Evolutionary conservation across 2,888 invertebrate species (phyloP).

Genomic region (Megamerina dolium): DNA sequence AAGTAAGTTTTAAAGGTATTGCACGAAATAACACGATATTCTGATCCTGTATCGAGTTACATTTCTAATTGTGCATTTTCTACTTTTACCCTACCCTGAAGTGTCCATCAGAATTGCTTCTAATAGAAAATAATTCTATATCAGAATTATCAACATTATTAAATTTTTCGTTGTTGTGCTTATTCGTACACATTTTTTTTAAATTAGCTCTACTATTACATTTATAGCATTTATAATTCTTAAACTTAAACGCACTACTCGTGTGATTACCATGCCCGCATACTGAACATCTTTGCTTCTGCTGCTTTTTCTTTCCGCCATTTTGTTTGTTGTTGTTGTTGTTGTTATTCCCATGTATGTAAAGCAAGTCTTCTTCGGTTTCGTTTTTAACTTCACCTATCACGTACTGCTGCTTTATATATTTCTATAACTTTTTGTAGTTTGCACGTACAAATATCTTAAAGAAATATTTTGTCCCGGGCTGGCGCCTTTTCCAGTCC

Average conservation of each 20-base stretch:
- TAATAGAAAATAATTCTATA: background rate
- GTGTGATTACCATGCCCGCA: too few relatives aligned
- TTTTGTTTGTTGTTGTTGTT: background rate
- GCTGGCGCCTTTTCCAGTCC: conserved; percentile 16
- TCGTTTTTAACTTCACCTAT: conserved; percentile 7
- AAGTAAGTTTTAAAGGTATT: conserved; percentile 1
- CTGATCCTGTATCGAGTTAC: too few relatives aligned
- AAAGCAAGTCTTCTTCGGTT: background rate
- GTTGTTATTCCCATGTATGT: background rate
- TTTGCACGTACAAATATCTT: conserved; percentile 8
- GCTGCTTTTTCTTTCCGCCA: too few relatives aligned
- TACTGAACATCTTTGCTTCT: too few relatives aligned
- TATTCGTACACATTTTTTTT: too few relatives aligned
- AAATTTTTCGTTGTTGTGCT: background rate
- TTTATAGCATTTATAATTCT: too few relatives aligned
- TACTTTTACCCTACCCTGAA: conserved; percentile 1
- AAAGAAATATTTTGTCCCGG: conserved; percentile 19
- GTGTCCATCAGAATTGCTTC: background rate
- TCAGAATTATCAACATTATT: conserved; percentile 1
- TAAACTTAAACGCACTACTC: too few relatives aligned
- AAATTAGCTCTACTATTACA: too few relatives aligned
- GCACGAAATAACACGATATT: too few relatives aligned
- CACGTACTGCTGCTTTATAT: conserved; percentile 16
- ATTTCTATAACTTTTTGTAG: conserved; percentile 16
- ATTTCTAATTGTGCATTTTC: background rate